Evolutionary conservation across 2,888 invertebrate species (phyloP), one percentile per base, ranked within the genome.

Genomic region (Proisotoma minuta): DNA sequence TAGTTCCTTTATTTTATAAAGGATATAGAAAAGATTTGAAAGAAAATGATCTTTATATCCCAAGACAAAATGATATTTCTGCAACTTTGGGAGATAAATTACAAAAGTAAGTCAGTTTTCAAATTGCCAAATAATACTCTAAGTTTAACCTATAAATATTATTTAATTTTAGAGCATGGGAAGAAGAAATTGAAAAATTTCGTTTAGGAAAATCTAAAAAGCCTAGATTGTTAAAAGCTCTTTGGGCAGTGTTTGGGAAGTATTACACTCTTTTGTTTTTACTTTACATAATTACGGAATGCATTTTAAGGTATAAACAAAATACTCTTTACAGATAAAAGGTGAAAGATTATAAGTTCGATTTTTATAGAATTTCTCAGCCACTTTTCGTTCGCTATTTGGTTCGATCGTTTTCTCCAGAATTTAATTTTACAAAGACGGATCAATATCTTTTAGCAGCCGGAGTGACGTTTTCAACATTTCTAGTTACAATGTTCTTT

Each of bases 381-480:
- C 60, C 66, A 5, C 24, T 68, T 23, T 43, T 62, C 1, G 18
- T 68, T 20, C 48, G 68, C 15, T 57, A 62, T 24, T 60, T 68
- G 3, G 28, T 68, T 0, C 22, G 53, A 0, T 56, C 65, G 0
- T 68, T 68, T 40, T 20, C 10, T 1, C 61, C 59, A 3, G 52
- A 54, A 3, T 48, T 53, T 1, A 34, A 43, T 0, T 29, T 23
- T 2, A 53, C 79, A 24, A 75, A 78, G 54, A 75, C 79, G 1
- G 81, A 86, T 23, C 91, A 92, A 0, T 90, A 89, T 76, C 77
- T 87, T 53, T 90, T 88, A 77, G 89, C 91, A 1, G 82, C 80
- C 0, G 85, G 85, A 2, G 85, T 92, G 28, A 83, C 89, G 15
- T 73, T 87, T 20, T 87, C 87, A 74, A 58, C 89, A 0, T 85